A percentile compares a stretch with the other conserved stretches of the same genome.
Conservation (phyloP, 2,113 vertebrate genomes). For the Mugil cephalus region DNA sequence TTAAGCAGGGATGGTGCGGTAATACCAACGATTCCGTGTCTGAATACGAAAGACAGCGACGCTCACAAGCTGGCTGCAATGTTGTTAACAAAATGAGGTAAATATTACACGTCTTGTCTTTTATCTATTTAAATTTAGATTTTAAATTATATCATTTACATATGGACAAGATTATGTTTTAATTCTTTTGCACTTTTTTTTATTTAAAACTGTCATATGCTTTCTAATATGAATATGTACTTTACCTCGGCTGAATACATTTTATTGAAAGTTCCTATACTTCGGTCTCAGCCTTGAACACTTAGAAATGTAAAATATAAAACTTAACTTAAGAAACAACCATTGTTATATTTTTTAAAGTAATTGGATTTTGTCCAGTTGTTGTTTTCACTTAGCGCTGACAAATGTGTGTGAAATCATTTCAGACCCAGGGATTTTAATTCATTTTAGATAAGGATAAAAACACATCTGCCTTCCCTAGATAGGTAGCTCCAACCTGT, state of each 20-base stretch:
- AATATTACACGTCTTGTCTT: background rate
- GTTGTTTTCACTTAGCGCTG: background rate
- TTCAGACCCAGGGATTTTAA: slow-evolving; percentile 26
- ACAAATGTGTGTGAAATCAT: slow-evolving; percentile 34
- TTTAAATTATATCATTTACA: no score
- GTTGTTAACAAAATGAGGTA: background rate
- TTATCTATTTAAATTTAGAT: slow-evolving; percentile 4
- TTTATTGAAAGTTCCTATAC: slow-evolving; percentile 5
- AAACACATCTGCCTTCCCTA: slow-evolving; percentile 8
- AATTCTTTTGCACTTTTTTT: no score
- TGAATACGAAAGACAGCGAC: slow-evolving; percentile 12
- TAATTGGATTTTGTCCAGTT: slow-evolving; percentile 10
- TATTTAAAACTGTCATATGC: no score
- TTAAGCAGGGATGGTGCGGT: slow-evolving; percentile 33
- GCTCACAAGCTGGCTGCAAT: background rate
- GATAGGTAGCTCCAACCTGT: slow-evolving; percentile 30
- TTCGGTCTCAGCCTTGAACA: background rate
- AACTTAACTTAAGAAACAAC: slow-evolving; percentile 14
- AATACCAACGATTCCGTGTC: slow-evolving; percentile 12
- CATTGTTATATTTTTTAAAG: background rate
- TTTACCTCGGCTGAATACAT: background rate
- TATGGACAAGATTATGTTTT: no score
- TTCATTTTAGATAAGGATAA: slow-evolving; percentile 48
- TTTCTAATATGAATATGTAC: no score
- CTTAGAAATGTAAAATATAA: background rate